Evolutionary conservation across 2,797 vertebrate genomes (phyloP).

Genomic region (Podargus strigoides): DNA sequence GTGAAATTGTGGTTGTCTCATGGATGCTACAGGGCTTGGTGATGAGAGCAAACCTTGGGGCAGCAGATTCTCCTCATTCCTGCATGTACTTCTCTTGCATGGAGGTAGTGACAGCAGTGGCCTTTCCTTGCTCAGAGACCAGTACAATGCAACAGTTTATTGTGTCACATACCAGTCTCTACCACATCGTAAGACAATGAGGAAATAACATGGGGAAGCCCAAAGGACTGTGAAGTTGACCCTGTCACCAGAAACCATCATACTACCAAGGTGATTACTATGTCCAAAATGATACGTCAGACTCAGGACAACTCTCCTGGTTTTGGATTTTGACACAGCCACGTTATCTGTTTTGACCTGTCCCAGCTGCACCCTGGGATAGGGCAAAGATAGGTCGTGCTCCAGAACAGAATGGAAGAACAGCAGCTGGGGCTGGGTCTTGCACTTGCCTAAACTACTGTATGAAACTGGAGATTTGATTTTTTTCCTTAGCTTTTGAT

Average conservation of each 20-base stretch:
- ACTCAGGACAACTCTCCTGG: constrained; percentile 29
- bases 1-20: constrained; percentile 22
- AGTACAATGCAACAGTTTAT: neutral
- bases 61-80: constrained; percentile 71
- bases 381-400: no score
- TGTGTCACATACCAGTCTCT: neutral
- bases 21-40: neutral
- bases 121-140: constrained; percentile 40
- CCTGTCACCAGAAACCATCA: constrained; percentile 49
- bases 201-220: constrained; percentile 12
- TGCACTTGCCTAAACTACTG: constrained; percentile 35
- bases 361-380: neutral
- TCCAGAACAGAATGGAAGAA: constrained; percentile 25
- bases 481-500: constrained; percentile 6
- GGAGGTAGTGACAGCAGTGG: constrained; percentile 67
- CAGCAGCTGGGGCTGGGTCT: neutral
- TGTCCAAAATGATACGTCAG: constrained; percentile 51
- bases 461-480: neutral
- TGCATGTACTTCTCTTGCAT: constrained; percentile 81
- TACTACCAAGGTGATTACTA: constrained; percentile 9
- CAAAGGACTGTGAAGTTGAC: constrained; percentile 80
- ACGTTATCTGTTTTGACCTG: constrained; percentile 53
- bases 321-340: constrained; percentile 54
- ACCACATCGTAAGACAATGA: constrained; percentile 34
- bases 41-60: neutral